Conservation (phyloP, 1,140 invertebrate species). For the Doryteuthis pealeii region DNA sequence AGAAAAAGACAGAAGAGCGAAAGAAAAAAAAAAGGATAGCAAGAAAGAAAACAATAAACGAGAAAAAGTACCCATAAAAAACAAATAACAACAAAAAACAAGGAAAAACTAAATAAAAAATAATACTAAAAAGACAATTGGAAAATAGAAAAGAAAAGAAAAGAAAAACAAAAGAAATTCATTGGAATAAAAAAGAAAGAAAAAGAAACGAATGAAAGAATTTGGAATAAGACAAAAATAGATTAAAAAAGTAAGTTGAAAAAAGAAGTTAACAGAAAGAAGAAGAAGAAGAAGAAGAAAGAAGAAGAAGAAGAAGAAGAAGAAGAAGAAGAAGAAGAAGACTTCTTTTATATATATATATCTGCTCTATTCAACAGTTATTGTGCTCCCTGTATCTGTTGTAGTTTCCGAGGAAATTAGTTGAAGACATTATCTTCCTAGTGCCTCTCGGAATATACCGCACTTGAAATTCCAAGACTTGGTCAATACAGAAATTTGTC, state of each 20-base stretch:
- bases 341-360: no score
- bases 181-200: background rate
- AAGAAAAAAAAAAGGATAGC: background rate
- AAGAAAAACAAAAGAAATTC: background rate
- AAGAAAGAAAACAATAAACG: no score
- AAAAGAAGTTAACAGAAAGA: background rate
- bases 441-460: no score
- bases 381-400: no score
- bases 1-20: background rate
- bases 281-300: constrained; percentile 19
- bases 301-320: background rate
- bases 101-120: background rate
- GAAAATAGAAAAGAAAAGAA: background rate
- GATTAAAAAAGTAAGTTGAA: background rate
- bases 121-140: background rate
- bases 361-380: no score
- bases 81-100: background rate
- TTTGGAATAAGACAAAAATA: background rate
- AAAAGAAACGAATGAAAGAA: background rate
- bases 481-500: no score
- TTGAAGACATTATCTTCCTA: no score
- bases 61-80: background rate
- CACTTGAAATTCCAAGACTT: no score
- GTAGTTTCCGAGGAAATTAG: no score
- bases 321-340: constrained; percentile 3